Base-by-base conservation (phyloP, 1,140 invertebrate species). In the Vanessa tameamea region DNA sequence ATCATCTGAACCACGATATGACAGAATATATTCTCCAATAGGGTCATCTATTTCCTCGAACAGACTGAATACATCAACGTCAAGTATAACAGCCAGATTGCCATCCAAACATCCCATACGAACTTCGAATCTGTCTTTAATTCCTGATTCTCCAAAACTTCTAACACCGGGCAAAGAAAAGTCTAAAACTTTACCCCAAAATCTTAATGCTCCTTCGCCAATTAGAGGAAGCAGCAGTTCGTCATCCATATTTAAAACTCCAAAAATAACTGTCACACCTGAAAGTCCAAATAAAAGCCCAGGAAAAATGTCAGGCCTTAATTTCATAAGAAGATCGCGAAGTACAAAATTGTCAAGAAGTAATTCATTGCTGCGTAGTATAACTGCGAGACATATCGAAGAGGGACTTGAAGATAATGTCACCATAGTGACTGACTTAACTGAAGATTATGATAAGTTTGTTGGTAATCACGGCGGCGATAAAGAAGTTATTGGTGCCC, bases 281-380 rank as follows among this genome's bases (percentile, higher is more conserved):
- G 91, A 92, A 31, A 92, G 89, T 82, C 87, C 90, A n/a, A 91
- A 88, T 67, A 92, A 87, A 75, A 88, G 91, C 78, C 87, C 94
- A 8, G 94, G 93, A 48, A 94, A 93, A 80, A 87, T 91, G 73
- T 93, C 94, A 20, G 91, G 93, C 16, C 82, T 95, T 0, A 94
- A 93, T 83, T 94, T 95, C 51, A 95, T 96, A 73, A 91, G 96
- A 9, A 89, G 95, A 53, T 95, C 95, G 2, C 95, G 96, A 78
- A 96, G 95, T 77, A 96, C 95, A 1, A 96, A 96, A 85, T 82
- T 96, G 15, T 94, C 95, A 0, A 93, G 95, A 67, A 96, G 95
- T 78, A 95, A 94, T 81, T 95, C 94, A 1, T 80, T 95, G 64
- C 81, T 95, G 11, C 92, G 94, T 50, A 93, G 93, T 71, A 88